Evolutionary conservation across 2,797 vertebrate genomes (phyloP).

Genomic region (Phataginus tricuspis): DNA sequence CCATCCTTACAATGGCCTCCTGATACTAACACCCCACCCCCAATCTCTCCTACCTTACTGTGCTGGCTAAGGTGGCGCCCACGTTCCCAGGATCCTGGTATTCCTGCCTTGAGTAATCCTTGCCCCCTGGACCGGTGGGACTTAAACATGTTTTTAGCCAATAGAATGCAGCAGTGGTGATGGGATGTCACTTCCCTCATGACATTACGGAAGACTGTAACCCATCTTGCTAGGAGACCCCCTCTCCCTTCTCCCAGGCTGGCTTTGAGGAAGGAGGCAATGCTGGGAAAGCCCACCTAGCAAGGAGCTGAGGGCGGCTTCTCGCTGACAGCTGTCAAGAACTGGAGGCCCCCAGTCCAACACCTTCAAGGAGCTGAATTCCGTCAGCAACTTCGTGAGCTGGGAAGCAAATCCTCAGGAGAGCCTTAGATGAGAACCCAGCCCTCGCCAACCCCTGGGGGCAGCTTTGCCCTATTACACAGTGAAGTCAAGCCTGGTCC

Average conservation of each 20-base stretch:
- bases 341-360: background rate
- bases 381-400: background rate
- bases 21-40: background rate
- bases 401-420: background rate
- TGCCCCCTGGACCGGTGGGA: background rate
- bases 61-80: background rate
- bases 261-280: background rate
- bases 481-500: background rate
- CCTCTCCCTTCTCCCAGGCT: no score
- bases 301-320: background rate
- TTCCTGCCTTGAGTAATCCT: background rate
- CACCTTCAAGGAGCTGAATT: background rate
- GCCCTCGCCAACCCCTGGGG: background rate
- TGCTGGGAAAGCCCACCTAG: background rate
- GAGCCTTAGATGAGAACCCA: background rate
- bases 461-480: background rate
- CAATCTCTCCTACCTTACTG: background rate
- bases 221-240: background rate
- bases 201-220: background rate
- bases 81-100: background rate
- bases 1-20: background rate
- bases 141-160: background rate
- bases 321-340: background rate
- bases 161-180: background rate
- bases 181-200: background rate